Evolutionary conservation across 1,140 invertebrate genomes (phyloP), one percentile per base, ranked within the genome.

Genomic region (Papilio polytes): DNA sequence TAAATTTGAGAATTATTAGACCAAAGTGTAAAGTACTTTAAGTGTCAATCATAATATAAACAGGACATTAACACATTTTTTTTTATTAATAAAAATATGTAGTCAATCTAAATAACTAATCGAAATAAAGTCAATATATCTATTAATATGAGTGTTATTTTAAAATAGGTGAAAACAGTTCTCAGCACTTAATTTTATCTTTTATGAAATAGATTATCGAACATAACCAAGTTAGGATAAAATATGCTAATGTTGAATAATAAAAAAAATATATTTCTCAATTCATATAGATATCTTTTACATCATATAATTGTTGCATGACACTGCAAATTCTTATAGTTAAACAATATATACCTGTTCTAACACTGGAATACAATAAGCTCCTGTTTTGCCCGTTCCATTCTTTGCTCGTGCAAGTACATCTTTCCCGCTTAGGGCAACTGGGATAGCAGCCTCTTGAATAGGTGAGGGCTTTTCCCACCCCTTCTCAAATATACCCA

Each of bases 401-500:
- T 99, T 99, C 96, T 99, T 99, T 80, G 99, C 99, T 94, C 99
- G 96, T 78, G 99, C 99, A 86, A 99, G 96, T 85, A 99, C 97
- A 96, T 99, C 99, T 96, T 99, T 98, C 85, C 99, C 99, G 89
- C 98, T 98, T 81, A 99, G 96, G 82, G 99, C 99, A 93, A 99
- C 98, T 80, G 99, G 99, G 96, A 99, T 99, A 93, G 98, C 99
- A 87, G 98, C 98, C 96, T 99, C 99, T 96, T 99, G 99, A 96
- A 99, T 99, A 31, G 99, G 99, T 84, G 98, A 99, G 74, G 99
- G 99, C 94, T 98, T 98, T 93, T 99, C 99, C 99, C 99, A 99
- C 73, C 99, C 99, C 96, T 99, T 99, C 94, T 99, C 99, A 95
- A 99, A 99, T 92, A 99, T 99, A 85, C 99, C 99, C 99, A 99